Conservation (phyloP, 2,113 vertebrate genomes). For the Sinocyclocheilus rhinocerous region DNA sequence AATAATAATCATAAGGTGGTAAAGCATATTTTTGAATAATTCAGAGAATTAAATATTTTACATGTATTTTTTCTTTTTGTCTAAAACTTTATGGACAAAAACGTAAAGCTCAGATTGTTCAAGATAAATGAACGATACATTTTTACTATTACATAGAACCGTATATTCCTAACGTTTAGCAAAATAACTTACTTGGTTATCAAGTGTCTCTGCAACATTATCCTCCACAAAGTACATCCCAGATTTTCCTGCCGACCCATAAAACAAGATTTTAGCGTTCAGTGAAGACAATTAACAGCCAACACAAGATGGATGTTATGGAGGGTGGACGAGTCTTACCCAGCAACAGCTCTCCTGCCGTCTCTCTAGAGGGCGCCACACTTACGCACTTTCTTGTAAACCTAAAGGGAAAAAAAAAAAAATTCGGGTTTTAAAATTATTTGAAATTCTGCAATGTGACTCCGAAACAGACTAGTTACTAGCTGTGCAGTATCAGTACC, state of each 20-base stretch:
- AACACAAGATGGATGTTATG: not conserved
- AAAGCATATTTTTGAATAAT: not conserved
- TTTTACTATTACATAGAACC: not conserved
- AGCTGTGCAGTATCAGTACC: conserved; percentile 71
- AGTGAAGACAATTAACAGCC: not conserved
- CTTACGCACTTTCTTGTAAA: conserved; percentile 93
- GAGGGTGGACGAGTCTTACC: conserved; percentile 74
- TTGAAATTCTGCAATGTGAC: not conserved
- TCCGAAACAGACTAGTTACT: not conserved
- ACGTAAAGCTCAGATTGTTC: not conserved
- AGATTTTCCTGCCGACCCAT: conserved; percentile 85
- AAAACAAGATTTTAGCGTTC: conserved; percentile 4
- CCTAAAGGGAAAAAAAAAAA: conserved; percentile 69
- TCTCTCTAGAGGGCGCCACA: conserved; percentile 95
- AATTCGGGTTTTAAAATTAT: not conserved
- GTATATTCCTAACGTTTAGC: not conserved
- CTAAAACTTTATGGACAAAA: not conserved
- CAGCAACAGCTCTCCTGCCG: conserved; percentile 89
- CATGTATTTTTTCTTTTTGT: not conserved
- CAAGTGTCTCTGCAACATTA: conserved; percentile 86
- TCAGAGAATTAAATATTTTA: not conserved
- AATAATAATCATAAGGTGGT: not conserved
- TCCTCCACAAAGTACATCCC: conserved; percentile 99
- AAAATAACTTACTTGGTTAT: conserved; percentile 82
- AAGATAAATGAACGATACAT: not conserved